Conservation (phyloP, 1,140 invertebrate species). For the Parasteatoda tepidariorum region DNA sequence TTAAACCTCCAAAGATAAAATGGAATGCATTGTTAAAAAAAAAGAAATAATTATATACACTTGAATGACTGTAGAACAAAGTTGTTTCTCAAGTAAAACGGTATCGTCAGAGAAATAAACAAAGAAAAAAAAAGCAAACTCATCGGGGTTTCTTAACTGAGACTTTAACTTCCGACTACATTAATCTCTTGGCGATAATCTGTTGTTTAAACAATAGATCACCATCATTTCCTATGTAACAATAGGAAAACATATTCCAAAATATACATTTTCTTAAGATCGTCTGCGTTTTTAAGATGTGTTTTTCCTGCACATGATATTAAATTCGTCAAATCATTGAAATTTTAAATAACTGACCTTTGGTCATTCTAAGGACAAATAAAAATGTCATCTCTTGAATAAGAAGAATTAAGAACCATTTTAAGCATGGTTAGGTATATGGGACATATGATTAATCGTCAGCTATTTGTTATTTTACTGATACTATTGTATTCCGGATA, state of each 20-base stretch:
- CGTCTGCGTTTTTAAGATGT: not conserved
- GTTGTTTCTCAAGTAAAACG: not conserved
- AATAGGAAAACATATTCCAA: constrained; percentile 19
- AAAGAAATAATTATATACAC: too few species aligned
- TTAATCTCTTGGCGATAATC: constrained; percentile 18
- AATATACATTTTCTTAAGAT: not conserved
- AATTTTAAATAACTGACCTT: not conserved
- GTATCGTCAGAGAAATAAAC: not conserved
- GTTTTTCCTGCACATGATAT: not conserved
- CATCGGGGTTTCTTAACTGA: not conserved
- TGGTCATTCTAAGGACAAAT: not conserved
- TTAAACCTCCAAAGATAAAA: too few species aligned
- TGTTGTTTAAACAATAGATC: constrained; percentile 31
- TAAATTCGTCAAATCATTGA: too few species aligned
- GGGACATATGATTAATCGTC: constrained; percentile 15
- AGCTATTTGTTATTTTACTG: constrained; percentile 26
- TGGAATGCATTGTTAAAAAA: too few species aligned
- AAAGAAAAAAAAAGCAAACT: constrained; percentile 5
- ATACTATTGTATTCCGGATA: constrained; percentile 23
- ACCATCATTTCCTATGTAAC: constrained; percentile 12
- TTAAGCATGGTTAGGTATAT: constrained; percentile 28
- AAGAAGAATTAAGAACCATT: not conserved
- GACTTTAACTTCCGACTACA: constrained; percentile 2
- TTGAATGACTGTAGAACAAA: too few species aligned
- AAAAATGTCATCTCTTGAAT: not conserved